Base-by-base conservation (phyloP, 1,140 invertebrate genomes). In the Homalodisca vitripennis region DNA sequence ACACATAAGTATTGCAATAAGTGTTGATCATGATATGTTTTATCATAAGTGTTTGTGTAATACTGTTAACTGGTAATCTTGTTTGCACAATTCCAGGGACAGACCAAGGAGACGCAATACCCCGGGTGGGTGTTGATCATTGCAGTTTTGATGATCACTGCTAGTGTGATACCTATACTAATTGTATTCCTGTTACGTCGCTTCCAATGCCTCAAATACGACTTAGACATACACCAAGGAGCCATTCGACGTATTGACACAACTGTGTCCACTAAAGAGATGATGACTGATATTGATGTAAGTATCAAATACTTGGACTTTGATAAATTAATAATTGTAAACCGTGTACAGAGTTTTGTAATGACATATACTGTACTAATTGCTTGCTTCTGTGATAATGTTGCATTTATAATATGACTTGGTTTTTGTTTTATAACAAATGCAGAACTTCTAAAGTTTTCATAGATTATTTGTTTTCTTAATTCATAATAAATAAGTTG, bases 201-300 rank as follows among this genome's bases (percentile, higher is more conserved):
- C 73, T 94, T 92, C 84, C 92, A 94, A 78, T 92, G 89, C 76
- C 82, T 92, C 46, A 88, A 92, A 72, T 84, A 93, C 68, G 92
- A 94, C 75, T 84, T 92, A 72, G 89, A 93, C 77, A 94, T 94
- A 75, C 91, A 93, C 78, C 91, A 93, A 81, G 92, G 91, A 26
- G 92, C 91, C 69, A 94, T 95, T 77, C 84, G 92, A 72, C 85
- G 92, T 69, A 94, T 94, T 73, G 92, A 94, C 75, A 94, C 93
- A 13, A 94, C 93, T 0, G 92, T 93, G 14, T 94, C 92, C 1
- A 94, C 93, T n/a, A 93, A 93, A 79, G 92, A 93, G 79, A 94
- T 94, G 92, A 94, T 95, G 82, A 88, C 85, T 30, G 92, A 94
- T 77, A 90, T 92, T 74, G 93, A 94, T 81, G 92, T 94, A 79